phyloP scores from a whole-genome alignment of 2,113 vertebrate species.

The Ailurus styani region DNA sequence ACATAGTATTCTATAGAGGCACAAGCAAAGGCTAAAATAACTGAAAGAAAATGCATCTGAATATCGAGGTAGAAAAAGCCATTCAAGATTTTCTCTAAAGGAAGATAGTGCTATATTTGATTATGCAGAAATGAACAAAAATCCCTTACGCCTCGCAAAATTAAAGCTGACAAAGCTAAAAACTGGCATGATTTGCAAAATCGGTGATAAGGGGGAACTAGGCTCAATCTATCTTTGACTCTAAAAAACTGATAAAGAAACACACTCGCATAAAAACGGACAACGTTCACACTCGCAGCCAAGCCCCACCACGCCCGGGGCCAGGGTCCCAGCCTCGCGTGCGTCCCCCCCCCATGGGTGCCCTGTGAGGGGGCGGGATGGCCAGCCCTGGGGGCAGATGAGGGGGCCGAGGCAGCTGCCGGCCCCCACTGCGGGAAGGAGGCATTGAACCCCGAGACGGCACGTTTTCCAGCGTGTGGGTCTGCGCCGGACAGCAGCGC shows the following conservation, averaged over 20 bases:
- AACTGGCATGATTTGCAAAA: not conserved
- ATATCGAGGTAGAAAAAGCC: not conserved
- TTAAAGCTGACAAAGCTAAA: not conserved
- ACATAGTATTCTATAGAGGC: not conserved
- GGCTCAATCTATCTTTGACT: not conserved
- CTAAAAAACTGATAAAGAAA: not conserved
- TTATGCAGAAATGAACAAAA: not conserved
- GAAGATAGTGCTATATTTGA: not conserved
- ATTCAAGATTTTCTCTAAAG: not conserved
- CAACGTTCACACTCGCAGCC: fast-evolving
- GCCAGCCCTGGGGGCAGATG: not conserved
- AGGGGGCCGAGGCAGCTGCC: not conserved
- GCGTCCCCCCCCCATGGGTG: not conserved
- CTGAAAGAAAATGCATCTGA: not conserved
- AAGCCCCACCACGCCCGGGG: fast-evolving
- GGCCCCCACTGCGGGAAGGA: not conserved
- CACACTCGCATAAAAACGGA: not conserved
- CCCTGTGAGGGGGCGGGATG: fast-evolving
- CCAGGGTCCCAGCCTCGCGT: fast-evolving
- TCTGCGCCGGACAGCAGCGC: fast-evolving
- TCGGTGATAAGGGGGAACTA: not conserved
- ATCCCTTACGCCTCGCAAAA: not conserved
- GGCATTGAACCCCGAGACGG: not conserved
- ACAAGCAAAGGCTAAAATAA: not conserved
- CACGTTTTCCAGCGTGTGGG: fast-evolving